These are phyloP conservation scores for Dolomedes plantarius DNA, from an alignment of 2,888 invertebrate genomes.

Conservation along the genomic window DNA sequence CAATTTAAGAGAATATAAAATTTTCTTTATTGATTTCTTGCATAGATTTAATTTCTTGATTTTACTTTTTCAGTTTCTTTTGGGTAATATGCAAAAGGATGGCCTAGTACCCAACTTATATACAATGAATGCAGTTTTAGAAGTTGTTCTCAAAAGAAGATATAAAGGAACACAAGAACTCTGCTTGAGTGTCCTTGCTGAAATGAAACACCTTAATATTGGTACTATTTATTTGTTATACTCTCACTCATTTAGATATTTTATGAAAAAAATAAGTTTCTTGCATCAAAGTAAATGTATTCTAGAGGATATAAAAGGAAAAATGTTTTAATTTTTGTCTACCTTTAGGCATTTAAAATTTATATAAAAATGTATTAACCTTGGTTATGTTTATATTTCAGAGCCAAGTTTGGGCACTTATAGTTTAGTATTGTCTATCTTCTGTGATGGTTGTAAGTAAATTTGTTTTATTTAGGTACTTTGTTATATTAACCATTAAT, in stretches of 20 bases:
- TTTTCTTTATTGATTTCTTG: no score
- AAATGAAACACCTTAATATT: slow-evolving; percentile 83
- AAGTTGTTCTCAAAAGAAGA: slow-evolving; percentile 78
- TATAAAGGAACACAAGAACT: slow-evolving; percentile 77
- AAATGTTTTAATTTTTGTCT: no score
- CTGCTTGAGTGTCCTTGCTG: slow-evolving; percentile 80
- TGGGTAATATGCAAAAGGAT: slow-evolving; percentile 82
- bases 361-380: no score
- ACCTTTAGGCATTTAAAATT: no score
- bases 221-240: slow-evolving; percentile 74
- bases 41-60: no score
- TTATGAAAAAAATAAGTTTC: no score
- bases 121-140: slow-evolving; percentile 83
- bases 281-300: no score
- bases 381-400: no score
- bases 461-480: background rate
- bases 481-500: no score
- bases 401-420: slow-evolving; percentile 86
- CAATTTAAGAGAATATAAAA: no score
- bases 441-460: slow-evolving; percentile 82
- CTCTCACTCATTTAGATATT: no score
- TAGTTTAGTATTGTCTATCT: slow-evolving; percentile 84
- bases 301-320: no score
- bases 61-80: slow-evolving; percentile 76
- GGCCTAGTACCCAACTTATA: slow-evolving; percentile 82